These are phyloP conservation scores for Phoronis australis DNA, from an alignment of 2,888 invertebrate genomes.

Conservation along the genomic window DNA sequence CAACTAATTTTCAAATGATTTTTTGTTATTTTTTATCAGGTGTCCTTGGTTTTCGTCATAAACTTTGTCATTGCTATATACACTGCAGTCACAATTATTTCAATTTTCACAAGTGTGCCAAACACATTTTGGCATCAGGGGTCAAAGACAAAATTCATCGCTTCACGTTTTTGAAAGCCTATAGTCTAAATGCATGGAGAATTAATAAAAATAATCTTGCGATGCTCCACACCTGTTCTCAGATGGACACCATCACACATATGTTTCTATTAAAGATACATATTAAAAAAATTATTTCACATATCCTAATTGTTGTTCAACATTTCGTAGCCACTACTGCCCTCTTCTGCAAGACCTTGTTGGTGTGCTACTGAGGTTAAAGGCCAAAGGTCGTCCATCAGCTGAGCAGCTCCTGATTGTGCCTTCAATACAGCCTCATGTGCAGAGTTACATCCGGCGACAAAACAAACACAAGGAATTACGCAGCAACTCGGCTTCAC, in stretches of 20 bases:
- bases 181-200: background rate
- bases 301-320: background rate
- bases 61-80: background rate
- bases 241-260: no score
- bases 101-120: no score
- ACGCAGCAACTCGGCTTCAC: no score
- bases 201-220: no score
- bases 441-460: slow-evolving; percentile 2
- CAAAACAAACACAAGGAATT: no score
- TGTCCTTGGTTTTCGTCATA: background rate
- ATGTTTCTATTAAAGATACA: no score
- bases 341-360: slow-evolving; percentile 25
- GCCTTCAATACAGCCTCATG: slow-evolving; percentile 21
- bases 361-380: slow-evolving; percentile 21
- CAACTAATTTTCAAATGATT: no score
- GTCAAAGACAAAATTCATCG: no score
- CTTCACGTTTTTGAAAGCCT: background rate
- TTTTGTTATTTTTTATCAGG: background rate
- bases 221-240: no score
- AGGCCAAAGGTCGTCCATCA: slow-evolving; percentile 28
- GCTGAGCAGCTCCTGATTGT: slow-evolving; percentile 27
- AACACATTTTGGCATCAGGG: no score
- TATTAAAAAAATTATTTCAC: background rate
- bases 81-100: no score
- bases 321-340: slow-evolving; percentile 26